These are phyloP conservation scores for Python bivittatus DNA, from an alignment of 2,113 vertebrate species.

Conservation along the genomic window DNA sequence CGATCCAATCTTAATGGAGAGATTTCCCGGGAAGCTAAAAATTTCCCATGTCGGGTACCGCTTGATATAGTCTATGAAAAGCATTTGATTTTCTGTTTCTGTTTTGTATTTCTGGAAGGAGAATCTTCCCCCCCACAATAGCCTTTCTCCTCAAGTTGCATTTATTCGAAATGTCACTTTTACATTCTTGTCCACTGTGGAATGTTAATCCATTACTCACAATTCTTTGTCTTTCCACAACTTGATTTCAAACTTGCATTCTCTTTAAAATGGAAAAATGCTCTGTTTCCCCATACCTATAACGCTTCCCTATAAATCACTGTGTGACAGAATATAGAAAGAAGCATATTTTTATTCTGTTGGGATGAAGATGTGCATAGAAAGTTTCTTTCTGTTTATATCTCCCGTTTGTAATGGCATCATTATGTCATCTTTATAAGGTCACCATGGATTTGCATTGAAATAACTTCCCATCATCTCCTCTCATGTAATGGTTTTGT, in stretches of 20 bases:
- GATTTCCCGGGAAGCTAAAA: not conserved
- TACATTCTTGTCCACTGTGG: not conserved
- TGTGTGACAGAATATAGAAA: not conserved
- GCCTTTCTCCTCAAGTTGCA: not conserved
- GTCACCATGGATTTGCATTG: constrained; percentile 18
- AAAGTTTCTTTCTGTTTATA: constrained; percentile 1
- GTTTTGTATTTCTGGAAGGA: not conserved
- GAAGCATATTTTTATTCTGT: constrained; percentile 2
- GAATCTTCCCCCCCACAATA: not conserved
- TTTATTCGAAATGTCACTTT: constrained; percentile 2
- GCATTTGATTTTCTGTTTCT: not conserved
- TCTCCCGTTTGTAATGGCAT: constrained; percentile 20
- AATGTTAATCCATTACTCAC: not conserved
- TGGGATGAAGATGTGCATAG: not conserved
- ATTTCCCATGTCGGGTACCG: not conserved
- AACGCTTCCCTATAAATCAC: constrained; percentile 24
- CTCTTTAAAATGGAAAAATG: not conserved
- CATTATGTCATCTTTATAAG: constrained; percentile 12
- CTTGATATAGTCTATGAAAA: not conserved
- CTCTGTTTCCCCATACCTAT: not conserved
- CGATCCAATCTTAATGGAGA: not conserved
- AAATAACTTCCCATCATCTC: constrained; percentile 21
- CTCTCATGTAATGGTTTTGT: constrained; percentile 15
- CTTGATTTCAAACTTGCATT: not conserved
- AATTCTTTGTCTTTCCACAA: not conserved